Evolutionary conservation across 2,113 vertebrate genomes (phyloP), one percentile per base, ranked within the genome.

Genomic region (Cairina moschata): DNA sequence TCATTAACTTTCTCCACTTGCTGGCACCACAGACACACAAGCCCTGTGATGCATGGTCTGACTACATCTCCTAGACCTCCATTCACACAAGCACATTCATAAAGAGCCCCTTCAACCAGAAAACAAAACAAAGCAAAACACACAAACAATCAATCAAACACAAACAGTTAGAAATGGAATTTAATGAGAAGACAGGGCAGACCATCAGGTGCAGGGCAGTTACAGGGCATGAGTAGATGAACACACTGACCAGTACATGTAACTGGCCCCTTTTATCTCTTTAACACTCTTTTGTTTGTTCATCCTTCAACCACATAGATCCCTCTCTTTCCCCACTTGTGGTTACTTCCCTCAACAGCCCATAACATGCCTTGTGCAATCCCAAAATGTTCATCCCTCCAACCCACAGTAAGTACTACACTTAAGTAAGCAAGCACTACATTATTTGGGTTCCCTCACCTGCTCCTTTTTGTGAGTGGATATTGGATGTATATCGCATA

Each of bases 31-130:
- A 55, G 42, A 34, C 38, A 40, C 38, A 26, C 17, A 25, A 15
- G 14, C 3, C 26, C 6, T 63, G 8, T 2, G 8, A 26, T 25
- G 28, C 0, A 1, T 73, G 17, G 60, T 74, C 42, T 60, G 55
- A 21, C 18, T 56, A 60, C 71, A 62, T 34, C 18, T 56, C 25
- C 25, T 62, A 66, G 29, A 62, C 3, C 44, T 67, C 46, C 32
- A 38, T 21, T 44, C 14, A 58, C 29, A 55, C 3, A 11, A 55
- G 6, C 7, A 32, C 14, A 20, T 38, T 17, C 42, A 90, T 48
- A 54, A 87, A 73, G 59, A 68, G 6, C 2, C 6, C 7, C 13
- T 81, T 73, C 23, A 15, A 44, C 84, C 23, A 26, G 22, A 26
- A 58, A 48, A 48, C 46, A 48, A 48, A 48, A 20, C 46, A 17